These are phyloP conservation scores for Drosophila prolongata DNA, from an alignment of 2,888 invertebrate species.

Conservation along the genomic window DNA sequence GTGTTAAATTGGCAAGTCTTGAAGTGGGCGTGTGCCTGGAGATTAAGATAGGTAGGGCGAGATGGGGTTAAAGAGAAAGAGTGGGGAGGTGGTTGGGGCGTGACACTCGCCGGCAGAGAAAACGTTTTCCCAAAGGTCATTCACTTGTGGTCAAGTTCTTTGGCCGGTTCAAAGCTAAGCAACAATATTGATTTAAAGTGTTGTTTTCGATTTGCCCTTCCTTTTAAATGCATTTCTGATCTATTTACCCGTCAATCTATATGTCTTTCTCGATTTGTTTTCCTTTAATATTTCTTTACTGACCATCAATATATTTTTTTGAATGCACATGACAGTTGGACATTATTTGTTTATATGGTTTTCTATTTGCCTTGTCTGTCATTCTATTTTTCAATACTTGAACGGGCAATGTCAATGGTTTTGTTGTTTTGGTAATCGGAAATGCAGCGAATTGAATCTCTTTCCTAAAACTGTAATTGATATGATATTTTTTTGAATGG, in stretches of 20 bases:
- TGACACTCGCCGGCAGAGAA: slow-evolving; percentile 35
- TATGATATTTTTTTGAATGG: background rate
- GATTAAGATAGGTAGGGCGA: slow-evolving; percentile 10
- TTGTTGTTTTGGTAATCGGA: background rate
- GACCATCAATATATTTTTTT: slow-evolving; percentile 4
- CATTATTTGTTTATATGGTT: slow-evolving; percentile 7
- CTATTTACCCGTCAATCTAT: slow-evolving; percentile 10
- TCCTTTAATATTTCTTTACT: slow-evolving; percentile 16
- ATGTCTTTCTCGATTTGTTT: slow-evolving; percentile 17
- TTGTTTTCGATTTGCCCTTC: background rate
- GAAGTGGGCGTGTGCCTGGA: slow-evolving; percentile 42
- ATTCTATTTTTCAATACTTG: background rate
- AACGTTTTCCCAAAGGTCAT: slow-evolving; percentile 61
- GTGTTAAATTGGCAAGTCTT: slow-evolving; percentile 74
- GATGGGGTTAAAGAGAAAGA: slow-evolving; percentile 24
- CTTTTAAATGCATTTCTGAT: slow-evolving; percentile 3
- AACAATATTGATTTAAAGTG: slow-evolving; percentile 21
- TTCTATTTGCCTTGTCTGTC: slow-evolving; percentile 10
- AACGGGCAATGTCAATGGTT: background rate
- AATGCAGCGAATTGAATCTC: background rate
- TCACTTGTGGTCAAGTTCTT: slow-evolving; percentile 57
- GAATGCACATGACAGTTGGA: slow-evolving; percentile 10
- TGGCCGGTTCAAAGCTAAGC: slow-evolving; percentile 3
- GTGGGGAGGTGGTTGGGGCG: slow-evolving; percentile 55
- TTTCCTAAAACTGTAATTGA: background rate